Evolutionary conservation across 2,797 vertebrate genomes (phyloP), one percentile per base, ranked within the genome.

Genomic region (Cryptoprocta ferox): DNA sequence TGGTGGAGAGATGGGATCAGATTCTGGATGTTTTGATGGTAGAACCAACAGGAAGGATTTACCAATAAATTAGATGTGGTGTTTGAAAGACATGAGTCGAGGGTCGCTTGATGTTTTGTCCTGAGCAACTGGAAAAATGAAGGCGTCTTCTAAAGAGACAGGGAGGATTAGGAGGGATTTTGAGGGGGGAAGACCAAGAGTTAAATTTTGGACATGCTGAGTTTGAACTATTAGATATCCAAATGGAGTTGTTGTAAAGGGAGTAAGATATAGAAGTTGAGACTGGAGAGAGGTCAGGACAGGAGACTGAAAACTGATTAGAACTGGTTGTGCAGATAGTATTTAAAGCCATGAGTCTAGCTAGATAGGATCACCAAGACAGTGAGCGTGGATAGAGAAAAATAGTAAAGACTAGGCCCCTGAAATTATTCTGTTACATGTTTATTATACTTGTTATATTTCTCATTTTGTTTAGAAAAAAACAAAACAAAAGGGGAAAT

Each of bases 401-500:
- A 59, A 7, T 0, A 16, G 28, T 73, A 86, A 84, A 18, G 37
- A 28, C 26, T 6, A 2, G 59, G 18, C 2, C 61, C 24, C 89
- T 24, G 19, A 16, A 32, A n/a, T 79, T 53, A 42, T 68, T 80
- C 50, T 92, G 30, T 65, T 75, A 28, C 30, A 18, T 48, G 14
- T 75, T 94, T 73, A 42, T 93, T 68, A 73, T 56, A 16, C n/a
- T 70, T 75, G 30, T 70, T 88, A 66, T 12, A 2, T 28, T 90
- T 96, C 78, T 95, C 18, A 28, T 94, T 96, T 85, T 89, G 68
- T 85, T 89, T 93, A 28, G 73, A 61, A 85, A 92, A 59, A 63
- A 66, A 45, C 28, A 63, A 93, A 93, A 73, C 71, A 78, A 95
- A 91, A 89, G 68, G 21, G 35, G 53, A 89, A 90, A 26, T 85